phyloP scores from a whole-genome alignment of 2,797 vertebrate genomes.

The Nannoperca australis region DNA sequence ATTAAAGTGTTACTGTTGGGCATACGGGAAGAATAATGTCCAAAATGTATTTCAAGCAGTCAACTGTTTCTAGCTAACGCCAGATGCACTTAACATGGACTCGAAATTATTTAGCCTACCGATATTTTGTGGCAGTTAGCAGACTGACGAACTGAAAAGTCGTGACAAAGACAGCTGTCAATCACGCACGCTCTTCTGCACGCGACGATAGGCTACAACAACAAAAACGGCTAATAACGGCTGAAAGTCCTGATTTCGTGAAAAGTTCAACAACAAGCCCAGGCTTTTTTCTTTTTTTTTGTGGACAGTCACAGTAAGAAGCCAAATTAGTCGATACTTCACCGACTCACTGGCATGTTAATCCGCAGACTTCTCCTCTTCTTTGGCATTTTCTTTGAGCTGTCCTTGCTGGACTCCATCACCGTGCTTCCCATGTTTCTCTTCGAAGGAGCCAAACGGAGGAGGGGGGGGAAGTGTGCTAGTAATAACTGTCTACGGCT shows the following conservation, averaged over 20 bases:
- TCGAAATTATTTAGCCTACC: not conserved
- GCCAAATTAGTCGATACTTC: slow-evolving; percentile 58
- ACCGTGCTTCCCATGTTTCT: slow-evolving; percentile 84
- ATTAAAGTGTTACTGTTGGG: slow-evolving; percentile 9
- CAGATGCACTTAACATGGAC: not conserved
- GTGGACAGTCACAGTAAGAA: slow-evolving; percentile 11
- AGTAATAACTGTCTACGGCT: slow-evolving; percentile 10
- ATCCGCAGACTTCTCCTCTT: slow-evolving; percentile 83
- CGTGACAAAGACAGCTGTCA: slow-evolving; percentile 47
- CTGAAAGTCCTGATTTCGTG: not conserved
- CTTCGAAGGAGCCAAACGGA: not conserved
- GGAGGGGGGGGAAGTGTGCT: not conserved
- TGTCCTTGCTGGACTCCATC: slow-evolving; percentile 82
- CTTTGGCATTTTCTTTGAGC: slow-evolving; percentile 83
- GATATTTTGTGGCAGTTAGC: too few relatives aligned
- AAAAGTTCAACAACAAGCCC: not conserved
- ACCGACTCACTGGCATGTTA: slow-evolving; percentile 86
- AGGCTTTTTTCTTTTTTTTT: not conserved
- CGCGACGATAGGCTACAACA: not conserved
- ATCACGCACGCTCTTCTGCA: slow-evolving; percentile 18
- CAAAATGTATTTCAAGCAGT: not conserved
- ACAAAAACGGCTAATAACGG: not conserved
- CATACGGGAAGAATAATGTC: not conserved
- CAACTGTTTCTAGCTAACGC: not conserved
- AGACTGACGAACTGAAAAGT: not conserved